A percentile compares a stretch with the other conserved stretches of the same genome.
phyloP scores from a whole-genome alignment of 2,113 vertebrate species.

The Anarhynchus alexandrinus region DNA sequence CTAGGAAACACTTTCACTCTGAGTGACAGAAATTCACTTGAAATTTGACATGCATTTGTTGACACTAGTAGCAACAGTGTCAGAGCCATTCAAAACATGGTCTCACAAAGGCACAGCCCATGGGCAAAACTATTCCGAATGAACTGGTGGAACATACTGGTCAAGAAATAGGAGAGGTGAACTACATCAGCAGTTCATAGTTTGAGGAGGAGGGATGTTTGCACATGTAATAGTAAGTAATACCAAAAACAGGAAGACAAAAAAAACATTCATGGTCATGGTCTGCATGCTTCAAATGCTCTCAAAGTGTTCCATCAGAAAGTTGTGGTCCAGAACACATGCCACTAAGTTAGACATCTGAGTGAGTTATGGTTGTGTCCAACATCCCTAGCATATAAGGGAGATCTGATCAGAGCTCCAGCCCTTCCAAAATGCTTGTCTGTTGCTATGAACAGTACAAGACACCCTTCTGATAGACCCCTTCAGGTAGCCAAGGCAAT shows the following conservation, averaged over 20 bases:
- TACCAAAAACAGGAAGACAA: not conserved
- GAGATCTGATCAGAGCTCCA: not conserved
- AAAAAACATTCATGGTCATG: not conserved
- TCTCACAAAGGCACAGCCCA: not conserved
- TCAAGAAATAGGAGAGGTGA: not conserved
- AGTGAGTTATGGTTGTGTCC: not conserved
- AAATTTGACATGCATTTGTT: not conserved
- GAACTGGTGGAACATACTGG: not conserved
- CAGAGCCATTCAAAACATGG: not conserved
- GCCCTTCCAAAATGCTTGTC: not conserved
- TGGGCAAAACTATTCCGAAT: not conserved
- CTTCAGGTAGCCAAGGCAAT: not conserved
- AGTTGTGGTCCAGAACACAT: not conserved
- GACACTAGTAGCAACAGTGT: not conserved
- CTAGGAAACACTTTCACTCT: not conserved
- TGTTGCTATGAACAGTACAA: not conserved
- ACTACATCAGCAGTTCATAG: not conserved
- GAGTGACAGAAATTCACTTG: not conserved
- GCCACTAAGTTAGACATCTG: not conserved
- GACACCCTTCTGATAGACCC: not conserved
- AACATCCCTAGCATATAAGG: not conserved
- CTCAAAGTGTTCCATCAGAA: not conserved
- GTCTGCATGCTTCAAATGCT: not conserved
- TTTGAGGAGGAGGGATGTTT: not conserved
- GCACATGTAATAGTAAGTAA: not conserved